Percentiles rank a stretch among this genome's conserved stretches.
These are phyloP conservation scores for Epirrhoe alternata DNA, from an alignment of 2,888 invertebrate genomes.

Conservation along the genomic window DNA sequence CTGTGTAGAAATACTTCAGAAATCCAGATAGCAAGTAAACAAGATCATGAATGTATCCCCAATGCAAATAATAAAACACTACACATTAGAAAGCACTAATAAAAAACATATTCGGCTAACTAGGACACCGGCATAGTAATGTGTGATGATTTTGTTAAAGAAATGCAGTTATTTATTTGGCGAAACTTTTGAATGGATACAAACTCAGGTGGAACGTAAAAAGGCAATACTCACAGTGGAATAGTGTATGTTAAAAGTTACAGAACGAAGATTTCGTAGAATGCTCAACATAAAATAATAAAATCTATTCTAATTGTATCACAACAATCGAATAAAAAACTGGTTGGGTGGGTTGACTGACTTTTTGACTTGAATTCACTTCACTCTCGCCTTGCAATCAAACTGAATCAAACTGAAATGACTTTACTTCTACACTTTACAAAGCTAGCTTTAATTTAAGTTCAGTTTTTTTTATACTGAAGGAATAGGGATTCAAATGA, in stretches of 20 bases:
- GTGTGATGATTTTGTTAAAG: not conserved
- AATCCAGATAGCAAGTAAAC: not conserved
- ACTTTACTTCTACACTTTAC: not conserved
- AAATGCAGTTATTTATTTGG: not conserved
- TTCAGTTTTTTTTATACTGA: not conserved
- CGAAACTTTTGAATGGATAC: not conserved
- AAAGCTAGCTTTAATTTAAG: too few species aligned
- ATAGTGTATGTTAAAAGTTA: not conserved
- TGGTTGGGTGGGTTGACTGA: not conserved
- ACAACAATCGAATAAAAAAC: not conserved
- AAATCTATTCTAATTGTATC: not conserved
- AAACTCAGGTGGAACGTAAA: not conserved
- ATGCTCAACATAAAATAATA: conserved; percentile 11
- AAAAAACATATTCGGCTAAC: not conserved
- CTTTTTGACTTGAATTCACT: not conserved
- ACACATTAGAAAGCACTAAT: too few species aligned
- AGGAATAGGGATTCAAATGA: too few species aligned
- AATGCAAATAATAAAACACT: too few species aligned
- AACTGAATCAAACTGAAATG: not conserved
- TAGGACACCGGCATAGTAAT: conserved; percentile 13
- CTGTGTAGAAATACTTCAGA: not conserved
- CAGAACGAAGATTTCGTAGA: not conserved
- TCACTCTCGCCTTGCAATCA: too few species aligned
- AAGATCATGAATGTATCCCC: not conserved
- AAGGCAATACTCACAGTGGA: conserved; percentile 3